Evolutionary conservation across 2,888 invertebrate genomes (phyloP).

Genomic region (Scaptodrosophila latifasciaeformis): DNA sequence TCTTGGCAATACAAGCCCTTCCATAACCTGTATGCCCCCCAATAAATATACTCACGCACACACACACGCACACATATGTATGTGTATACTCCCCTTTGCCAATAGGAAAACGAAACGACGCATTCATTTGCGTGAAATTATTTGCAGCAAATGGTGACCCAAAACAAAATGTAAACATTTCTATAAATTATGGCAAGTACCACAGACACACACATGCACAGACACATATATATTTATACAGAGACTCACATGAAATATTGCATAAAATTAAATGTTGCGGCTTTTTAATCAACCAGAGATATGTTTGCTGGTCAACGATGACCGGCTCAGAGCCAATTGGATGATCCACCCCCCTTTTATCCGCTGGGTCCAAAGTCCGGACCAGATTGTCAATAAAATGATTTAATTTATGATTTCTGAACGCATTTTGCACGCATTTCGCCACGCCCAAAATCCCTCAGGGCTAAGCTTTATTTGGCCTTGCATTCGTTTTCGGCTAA

Average conservation of each 20-base stretch:
- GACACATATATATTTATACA: no score
- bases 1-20: no score
- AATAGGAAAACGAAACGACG: no score
- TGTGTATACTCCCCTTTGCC: no score
- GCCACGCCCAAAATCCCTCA: slow-evolving; percentile 13
- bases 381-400: slow-evolving; percentile 17
- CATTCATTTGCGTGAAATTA: no score
- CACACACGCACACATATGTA: not conserved
- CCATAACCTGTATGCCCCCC: no score
- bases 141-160: not conserved
- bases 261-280: slow-evolving; percentile 42
- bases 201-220: no score
- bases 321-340: not conserved
- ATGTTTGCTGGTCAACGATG: not conserved
- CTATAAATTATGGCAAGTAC: not conserved
- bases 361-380: no score
- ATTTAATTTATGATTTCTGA: slow-evolving; percentile 23
- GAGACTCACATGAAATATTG: not conserved
- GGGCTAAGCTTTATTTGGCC: no score
- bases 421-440: not conserved
- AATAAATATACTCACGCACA: not conserved
- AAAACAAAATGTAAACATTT: not conserved
- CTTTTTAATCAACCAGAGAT: slow-evolving; percentile 47
- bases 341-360: no score
- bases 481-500: slow-evolving; percentile 24